phyloP scores from a whole-genome alignment of 2,113 vertebrate genomes.

The Hoplias malabaricus region DNA sequence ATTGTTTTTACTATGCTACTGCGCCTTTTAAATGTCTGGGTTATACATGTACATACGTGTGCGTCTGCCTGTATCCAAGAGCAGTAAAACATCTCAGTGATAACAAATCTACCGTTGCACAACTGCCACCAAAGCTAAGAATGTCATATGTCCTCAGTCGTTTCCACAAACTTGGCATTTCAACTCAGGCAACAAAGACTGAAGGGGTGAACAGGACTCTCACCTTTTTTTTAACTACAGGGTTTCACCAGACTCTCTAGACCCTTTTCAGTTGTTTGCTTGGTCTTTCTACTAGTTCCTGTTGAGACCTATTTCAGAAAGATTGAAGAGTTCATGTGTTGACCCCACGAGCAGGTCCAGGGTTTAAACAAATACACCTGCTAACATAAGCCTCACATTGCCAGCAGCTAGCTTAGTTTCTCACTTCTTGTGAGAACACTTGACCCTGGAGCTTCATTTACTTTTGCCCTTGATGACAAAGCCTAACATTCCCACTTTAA shows the following conservation, averaged over 20 bases:
- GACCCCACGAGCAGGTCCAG: slow-evolving; percentile 50
- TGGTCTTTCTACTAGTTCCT: slow-evolving; percentile 1
- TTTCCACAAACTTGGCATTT: slow-evolving; percentile 33
- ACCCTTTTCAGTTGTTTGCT: slow-evolving; percentile 37
- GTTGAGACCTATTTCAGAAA: slow-evolving; percentile 59
- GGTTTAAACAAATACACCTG: slow-evolving; percentile 72
- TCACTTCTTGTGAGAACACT: background rate
- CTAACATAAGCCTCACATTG: background rate
- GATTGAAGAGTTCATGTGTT: slow-evolving; percentile 53
- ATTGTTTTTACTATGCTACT: background rate
- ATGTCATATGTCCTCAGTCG: slow-evolving; percentile 8
- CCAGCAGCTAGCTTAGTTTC: background rate
- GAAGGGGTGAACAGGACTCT: slow-evolving; percentile 3
- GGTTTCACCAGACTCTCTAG: background rate
- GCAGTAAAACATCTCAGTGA: slow-evolving; percentile 31
- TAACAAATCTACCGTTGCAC: slow-evolving; percentile 46
- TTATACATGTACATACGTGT: slow-evolving; percentile 41
- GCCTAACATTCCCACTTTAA: background rate
- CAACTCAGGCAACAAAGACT: background rate
- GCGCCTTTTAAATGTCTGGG: slow-evolving; percentile 26
- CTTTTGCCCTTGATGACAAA: background rate
- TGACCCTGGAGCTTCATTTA: background rate
- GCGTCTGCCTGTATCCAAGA: slow-evolving; percentile 10
- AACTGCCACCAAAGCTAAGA: slow-evolving; percentile 65
- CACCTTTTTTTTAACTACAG: background rate